Conservation (phyloP, 2,888 invertebrate genomes). For the Prostheceraeus crozeri region DNA sequence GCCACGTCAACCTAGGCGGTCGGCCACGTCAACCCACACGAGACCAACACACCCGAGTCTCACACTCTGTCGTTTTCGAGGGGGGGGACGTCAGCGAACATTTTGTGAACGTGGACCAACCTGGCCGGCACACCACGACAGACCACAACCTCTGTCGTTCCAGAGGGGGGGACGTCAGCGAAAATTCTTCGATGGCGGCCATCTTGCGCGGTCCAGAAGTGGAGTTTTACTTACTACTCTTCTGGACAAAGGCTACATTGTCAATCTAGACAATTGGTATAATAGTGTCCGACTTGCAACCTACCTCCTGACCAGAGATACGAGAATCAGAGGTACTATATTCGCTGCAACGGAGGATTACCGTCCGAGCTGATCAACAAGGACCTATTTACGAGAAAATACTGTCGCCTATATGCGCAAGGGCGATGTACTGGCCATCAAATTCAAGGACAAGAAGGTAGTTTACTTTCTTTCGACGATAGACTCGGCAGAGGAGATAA, state of each 20-base stretch:
- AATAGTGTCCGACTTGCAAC: conserved; percentile 20
- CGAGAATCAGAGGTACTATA: conserved; percentile 25
- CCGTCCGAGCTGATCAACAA: conserved; percentile 21
- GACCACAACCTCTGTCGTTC: too few species aligned
- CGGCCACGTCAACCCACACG: too few species aligned
- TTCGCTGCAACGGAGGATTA: conserved; percentile 19
- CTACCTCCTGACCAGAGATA: conserved; percentile 16
- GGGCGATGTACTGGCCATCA: conserved; percentile 15
- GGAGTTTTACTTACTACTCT: conserved; percentile 14
- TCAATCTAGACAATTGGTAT: conserved; percentile 29
- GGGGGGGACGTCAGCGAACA: too few species aligned
- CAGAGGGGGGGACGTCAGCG: too few species aligned
- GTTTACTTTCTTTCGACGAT: conserved; percentile 19
- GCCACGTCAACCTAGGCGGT: too few species aligned
- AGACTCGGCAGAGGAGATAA: conserved; percentile 21
- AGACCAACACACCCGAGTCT: too few species aligned
- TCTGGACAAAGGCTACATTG: conserved; percentile 27
- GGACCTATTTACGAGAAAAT: conserved; percentile 13
- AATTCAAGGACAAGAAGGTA: conserved; percentile 25
- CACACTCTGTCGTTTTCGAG: too few species aligned
- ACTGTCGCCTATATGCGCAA: conserved; percentile 27
- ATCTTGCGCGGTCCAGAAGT: conserved; percentile 7
- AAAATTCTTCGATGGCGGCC: too few species aligned
- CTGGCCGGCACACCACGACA: too few species aligned
- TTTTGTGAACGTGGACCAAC: too few species aligned